phyloP scores from a whole-genome alignment of 1,140 invertebrate species.

The Aplysia californica region DNA sequence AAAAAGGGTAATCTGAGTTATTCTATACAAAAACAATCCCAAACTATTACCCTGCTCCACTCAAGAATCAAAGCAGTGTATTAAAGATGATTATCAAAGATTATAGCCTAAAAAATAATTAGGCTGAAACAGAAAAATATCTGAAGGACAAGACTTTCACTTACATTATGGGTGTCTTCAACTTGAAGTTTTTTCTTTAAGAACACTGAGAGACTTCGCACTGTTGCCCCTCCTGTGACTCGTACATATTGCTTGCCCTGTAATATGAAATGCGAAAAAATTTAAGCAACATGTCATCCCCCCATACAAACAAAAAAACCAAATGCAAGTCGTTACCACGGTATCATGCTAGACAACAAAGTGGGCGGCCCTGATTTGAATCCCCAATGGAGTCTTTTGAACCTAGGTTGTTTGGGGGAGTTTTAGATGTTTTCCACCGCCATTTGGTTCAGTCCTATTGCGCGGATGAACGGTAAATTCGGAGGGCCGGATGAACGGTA shows the following conservation, averaged over 20 bases:
- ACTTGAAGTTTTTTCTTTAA: slow-evolving; percentile 43
- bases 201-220: slow-evolving; percentile 38
- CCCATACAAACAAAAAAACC: not conserved
- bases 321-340: not conserved
- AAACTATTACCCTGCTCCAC: not conserved
- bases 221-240: slow-evolving; percentile 45
- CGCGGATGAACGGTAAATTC: too few relatives aligned
- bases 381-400: too few relatives aligned
- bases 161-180: slow-evolving; percentile 37
- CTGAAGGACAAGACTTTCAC: not conserved
- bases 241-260: slow-evolving; percentile 44
- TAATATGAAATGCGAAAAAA: slow-evolving; percentile 1
- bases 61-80: not conserved
- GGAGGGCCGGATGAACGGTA: too few relatives aligned
- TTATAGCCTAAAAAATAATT: not conserved
- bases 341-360: not conserved
- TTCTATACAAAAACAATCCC: too few relatives aligned
- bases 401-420: too few relatives aligned
- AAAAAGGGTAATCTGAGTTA: not conserved
- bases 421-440: too few relatives aligned
- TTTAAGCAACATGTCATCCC: not conserved
- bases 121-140: not conserved
- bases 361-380: not conserved
- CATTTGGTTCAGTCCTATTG: too few relatives aligned
- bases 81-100: not conserved